phyloP scores from a whole-genome alignment of 2,113 vertebrate species.

The Saguinus imperator region DNA sequence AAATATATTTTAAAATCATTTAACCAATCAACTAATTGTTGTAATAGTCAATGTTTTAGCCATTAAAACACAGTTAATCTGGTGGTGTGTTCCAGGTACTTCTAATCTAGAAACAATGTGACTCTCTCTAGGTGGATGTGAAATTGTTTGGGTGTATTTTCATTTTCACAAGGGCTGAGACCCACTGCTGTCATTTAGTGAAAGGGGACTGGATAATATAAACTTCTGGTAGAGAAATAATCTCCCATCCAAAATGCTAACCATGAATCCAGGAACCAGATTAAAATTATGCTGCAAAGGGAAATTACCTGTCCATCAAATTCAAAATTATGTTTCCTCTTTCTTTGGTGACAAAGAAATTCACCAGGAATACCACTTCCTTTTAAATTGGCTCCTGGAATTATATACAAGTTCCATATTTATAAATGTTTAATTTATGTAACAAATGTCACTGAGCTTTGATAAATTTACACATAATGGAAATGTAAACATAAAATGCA shows the following conservation, averaged over 20 bases:
- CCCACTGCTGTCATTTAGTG: not conserved
- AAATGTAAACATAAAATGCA: constrained; percentile 43
- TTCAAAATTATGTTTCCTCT: constrained; percentile 11
- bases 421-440: constrained; percentile 44
- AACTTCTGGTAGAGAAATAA: not conserved
- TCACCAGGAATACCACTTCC: constrained; percentile 14
- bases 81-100: not conserved
- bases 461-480: constrained; percentile 3
- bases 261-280: not conserved
- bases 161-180: constrained; percentile 9
- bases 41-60: constrained; percentile 6
- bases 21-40: not conserved
- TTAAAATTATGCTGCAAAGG: constrained; percentile 19
- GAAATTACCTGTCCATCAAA: constrained; percentile 21
- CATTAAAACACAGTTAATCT: not conserved
- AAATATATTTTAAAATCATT: constrained; percentile 30
- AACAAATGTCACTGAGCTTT: constrained; percentile 32
- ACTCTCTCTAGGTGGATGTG: not conserved
- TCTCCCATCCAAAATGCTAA: not conserved
- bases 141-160: not conserved
- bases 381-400: constrained; percentile 58
- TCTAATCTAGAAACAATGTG: constrained; percentile 10
- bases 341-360: constrained; percentile 44
- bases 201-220: not conserved
- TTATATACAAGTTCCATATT: not conserved